These are phyloP conservation scores for Bufo bufo DNA, from an alignment of 2,113 vertebrate genomes.

Conservation along the genomic window DNA sequence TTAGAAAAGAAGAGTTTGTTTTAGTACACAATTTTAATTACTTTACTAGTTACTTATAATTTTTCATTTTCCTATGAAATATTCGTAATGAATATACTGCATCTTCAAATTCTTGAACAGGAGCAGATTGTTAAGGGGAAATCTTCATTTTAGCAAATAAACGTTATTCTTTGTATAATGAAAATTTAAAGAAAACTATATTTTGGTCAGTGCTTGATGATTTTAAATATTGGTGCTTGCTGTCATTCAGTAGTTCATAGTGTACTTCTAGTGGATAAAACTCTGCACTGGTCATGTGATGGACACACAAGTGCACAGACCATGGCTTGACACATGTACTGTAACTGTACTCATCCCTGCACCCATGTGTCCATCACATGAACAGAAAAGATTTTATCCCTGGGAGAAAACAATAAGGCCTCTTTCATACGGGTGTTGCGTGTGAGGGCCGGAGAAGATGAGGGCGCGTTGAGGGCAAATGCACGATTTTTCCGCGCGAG, in stretches of 20 bases:
- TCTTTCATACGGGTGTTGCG: no score
- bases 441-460: no score
- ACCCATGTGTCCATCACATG: background rate
- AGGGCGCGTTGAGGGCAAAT: no score
- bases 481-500: no score
- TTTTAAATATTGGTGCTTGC: background rate
- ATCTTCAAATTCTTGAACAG: background rate
- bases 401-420: no score
- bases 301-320: background rate
- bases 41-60: no score
- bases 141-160: background rate
- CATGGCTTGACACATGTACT: no score
- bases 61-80: background rate
- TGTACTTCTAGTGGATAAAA: no score
- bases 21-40: background rate
- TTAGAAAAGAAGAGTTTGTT: background rate
- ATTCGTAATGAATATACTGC: background rate
- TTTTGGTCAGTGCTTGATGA: background rate
- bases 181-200: background rate
- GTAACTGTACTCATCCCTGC: no score
- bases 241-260: background rate
- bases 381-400: no score
- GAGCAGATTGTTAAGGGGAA: background rate
- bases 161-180: background rate
- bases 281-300: no score